Percentiles rank a stretch among this genome's conserved stretches.
These are phyloP conservation scores for Eulemur macaco DNA, from an alignment of 2,113 vertebrate species.

Conservation along the genomic window DNA sequence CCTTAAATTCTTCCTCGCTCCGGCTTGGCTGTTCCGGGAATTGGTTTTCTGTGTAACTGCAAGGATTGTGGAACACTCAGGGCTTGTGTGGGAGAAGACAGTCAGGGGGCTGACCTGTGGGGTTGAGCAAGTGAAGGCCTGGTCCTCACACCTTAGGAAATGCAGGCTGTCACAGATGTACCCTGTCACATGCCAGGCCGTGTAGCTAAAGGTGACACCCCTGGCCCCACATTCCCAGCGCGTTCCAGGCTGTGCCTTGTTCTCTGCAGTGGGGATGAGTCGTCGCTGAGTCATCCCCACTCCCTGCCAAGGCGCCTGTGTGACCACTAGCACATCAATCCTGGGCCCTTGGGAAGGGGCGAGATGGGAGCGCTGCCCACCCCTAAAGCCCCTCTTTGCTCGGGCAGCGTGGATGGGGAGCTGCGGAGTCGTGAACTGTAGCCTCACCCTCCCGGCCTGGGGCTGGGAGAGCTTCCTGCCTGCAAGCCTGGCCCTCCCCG, in stretches of 20 bases:
- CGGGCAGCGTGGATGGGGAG: background rate
- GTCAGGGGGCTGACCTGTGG: accelerated
- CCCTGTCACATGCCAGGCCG: background rate
- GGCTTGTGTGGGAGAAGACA: background rate
- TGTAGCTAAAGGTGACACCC: background rate
- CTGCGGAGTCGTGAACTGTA: background rate
- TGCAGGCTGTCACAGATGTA: accelerated
- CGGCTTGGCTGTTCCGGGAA: background rate
- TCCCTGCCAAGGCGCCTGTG: background rate
- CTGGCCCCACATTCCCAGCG: accelerated
- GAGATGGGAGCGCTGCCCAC: background rate
- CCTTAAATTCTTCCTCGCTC: background rate
- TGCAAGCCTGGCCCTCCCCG: background rate
- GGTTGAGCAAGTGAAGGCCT: background rate
- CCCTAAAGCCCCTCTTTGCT: background rate
- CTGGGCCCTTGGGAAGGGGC: background rate
- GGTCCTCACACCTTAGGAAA: background rate
- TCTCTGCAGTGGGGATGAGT: background rate
- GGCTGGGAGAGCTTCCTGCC: background rate
- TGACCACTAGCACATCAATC: background rate
- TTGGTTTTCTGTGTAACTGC: background rate
- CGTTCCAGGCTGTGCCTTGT: background rate
- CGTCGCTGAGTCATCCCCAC: background rate
- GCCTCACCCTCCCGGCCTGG: background rate
- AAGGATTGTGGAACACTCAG: background rate